phyloP scores from a whole-genome alignment of 2,888 invertebrate genomes.

The Cybosia mesomella region DNA sequence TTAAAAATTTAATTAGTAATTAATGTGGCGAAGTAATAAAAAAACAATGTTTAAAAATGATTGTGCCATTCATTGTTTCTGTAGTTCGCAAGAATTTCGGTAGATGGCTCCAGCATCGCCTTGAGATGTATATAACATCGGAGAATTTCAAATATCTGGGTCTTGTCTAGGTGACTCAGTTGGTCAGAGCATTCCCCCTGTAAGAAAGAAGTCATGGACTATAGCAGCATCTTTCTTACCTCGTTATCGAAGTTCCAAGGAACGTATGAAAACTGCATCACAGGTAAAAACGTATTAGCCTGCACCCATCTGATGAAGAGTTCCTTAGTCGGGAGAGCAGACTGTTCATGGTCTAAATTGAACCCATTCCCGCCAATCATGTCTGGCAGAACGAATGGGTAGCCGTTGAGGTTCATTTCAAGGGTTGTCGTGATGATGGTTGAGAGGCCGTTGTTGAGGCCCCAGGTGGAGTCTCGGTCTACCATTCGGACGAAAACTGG shows the following conservation, averaged over 20 bases:
- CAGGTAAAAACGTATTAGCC: slow-evolving; percentile 92
- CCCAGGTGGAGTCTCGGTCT: slow-evolving; percentile 92
- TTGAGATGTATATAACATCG: too few relatives aligned
- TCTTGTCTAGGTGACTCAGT: too few relatives aligned
- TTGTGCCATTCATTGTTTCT: too few relatives aligned
- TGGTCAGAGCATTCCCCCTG: too few relatives aligned
- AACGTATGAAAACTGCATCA: slow-evolving; percentile 92
- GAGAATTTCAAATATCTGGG: too few relatives aligned
- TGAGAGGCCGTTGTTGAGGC: slow-evolving; percentile 89
- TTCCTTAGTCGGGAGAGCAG: slow-evolving; percentile 86
- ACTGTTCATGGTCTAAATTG: slow-evolving; percentile 76
- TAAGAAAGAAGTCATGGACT: too few relatives aligned
- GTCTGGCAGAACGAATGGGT: slow-evolving; percentile 92
- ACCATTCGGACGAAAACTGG: slow-evolving; percentile 92
- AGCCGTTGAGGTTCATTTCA: slow-evolving; percentile 89
- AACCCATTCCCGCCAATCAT: slow-evolving; percentile 92
- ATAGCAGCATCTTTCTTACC: slow-evolving; percentile 50
- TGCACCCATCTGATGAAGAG: slow-evolving; percentile 93
- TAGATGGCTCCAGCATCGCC: too few relatives aligned
- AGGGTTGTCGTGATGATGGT: slow-evolving; percentile 91
- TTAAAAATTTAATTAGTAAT: too few relatives aligned
- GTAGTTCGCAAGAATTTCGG: too few relatives aligned
- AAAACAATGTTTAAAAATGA: too few relatives aligned
- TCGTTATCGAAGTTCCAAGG: slow-evolving; percentile 93
- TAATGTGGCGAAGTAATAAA: too few relatives aligned